A percentile compares a stretch with the other conserved stretches of the same genome.
phyloP scores from a whole-genome alignment of 2,113 vertebrate species.

The Aptenodytes forsteri region DNA sequence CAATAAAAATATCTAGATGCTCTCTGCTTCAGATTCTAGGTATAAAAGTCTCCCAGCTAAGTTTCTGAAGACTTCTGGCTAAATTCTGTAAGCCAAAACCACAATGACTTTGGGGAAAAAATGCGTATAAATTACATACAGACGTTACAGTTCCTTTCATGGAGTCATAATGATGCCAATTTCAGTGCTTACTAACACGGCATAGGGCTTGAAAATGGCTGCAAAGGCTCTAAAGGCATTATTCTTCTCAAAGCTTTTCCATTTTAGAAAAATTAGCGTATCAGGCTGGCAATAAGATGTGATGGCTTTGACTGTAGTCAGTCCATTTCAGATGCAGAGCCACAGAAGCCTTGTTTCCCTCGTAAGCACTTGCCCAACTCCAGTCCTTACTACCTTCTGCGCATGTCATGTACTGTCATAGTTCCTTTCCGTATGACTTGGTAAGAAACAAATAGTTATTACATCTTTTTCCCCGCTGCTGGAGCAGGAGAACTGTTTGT shows the following conservation, averaged over 20 bases:
- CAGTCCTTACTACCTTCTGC: neutral
- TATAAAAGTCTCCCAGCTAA: neutral
- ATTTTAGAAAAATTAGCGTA: neutral
- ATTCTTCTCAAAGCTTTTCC: neutral
- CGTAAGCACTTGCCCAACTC: neutral
- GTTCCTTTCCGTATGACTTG: neutral
- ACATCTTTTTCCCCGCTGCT: neutral
- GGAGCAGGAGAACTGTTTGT: neutral
- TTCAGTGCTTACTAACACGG: neutral
- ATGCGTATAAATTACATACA: neutral
- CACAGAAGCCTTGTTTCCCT: neutral
- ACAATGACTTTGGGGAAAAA: neutral
- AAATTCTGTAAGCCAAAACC: neutral
- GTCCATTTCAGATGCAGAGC: neutral
- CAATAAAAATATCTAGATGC: neutral
- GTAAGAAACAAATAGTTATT: no score
- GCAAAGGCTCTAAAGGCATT: neutral
- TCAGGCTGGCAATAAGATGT: neutral
- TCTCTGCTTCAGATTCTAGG: neutral
- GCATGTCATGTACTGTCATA: rapidly evolving
- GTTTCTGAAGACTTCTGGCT: neutral
- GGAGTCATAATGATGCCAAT: neutral
- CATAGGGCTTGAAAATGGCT: neutral
- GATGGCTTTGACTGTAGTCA: neutral
- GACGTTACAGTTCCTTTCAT: neutral